These are phyloP conservation scores for Conops quadrifasciatus DNA, from an alignment of 2,888 invertebrate genomes.

Conservation along the genomic window DNA sequence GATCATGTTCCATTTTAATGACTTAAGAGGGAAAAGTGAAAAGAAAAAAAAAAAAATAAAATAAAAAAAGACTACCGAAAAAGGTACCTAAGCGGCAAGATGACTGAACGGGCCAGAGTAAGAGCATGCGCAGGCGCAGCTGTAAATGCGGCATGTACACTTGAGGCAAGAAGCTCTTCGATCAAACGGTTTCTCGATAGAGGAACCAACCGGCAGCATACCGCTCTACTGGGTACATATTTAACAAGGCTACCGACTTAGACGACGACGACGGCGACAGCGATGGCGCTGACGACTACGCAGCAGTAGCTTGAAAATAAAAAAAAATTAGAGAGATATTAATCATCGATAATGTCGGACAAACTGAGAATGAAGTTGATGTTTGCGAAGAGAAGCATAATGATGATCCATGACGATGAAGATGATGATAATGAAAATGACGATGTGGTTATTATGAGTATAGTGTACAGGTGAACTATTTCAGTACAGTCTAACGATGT, in stretches of 20 bases:
- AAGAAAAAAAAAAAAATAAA: too few relatives aligned
- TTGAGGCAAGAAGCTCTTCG: not conserved
- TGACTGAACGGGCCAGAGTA: too few relatives aligned
- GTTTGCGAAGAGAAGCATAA: not conserved
- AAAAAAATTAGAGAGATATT: constrained; percentile 45
- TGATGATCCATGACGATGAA: constrained; percentile 15
- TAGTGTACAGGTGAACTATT: too few relatives aligned
- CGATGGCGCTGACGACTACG: constrained; percentile 31
- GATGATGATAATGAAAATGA: constrained; percentile 27
- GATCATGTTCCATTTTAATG: not conserved
- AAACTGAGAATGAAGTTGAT: constrained; percentile 21
- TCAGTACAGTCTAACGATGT: too few relatives aligned
- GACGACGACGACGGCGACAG: constrained; percentile 7
- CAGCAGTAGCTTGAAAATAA: constrained; percentile 44
- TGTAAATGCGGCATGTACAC: not conserved
- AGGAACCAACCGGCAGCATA: not conserved
- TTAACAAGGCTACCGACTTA: constrained; percentile 26
- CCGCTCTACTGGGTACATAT: not conserved
- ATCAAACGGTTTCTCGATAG: not conserved
- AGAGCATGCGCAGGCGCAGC: not conserved
- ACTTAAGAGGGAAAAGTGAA: too few relatives aligned
- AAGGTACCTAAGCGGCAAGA: too few relatives aligned
- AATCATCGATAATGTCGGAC: constrained; percentile 38
- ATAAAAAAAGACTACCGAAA: too few relatives aligned
- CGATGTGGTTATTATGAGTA: too few relatives aligned